Conservation (phyloP, 1,140 invertebrate genomes). For the Brachionus rubens region DNA sequence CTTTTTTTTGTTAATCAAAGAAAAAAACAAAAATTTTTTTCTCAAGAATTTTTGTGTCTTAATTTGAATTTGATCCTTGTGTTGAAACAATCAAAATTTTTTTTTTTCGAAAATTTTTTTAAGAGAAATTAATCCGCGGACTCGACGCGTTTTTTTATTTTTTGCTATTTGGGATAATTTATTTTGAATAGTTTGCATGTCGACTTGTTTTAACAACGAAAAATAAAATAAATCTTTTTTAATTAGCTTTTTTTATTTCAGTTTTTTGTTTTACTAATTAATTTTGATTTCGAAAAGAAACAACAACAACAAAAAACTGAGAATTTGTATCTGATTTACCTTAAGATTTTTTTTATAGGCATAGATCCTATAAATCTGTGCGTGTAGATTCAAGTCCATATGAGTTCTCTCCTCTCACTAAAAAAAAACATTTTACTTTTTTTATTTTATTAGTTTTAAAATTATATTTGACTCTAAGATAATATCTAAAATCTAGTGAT, state of each 20-base stretch:
- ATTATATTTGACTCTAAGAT: no score
- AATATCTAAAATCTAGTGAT: no score
- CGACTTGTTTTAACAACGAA: no score
- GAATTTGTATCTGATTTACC: conserved; percentile 19
- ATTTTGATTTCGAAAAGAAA: conserved; percentile 32
- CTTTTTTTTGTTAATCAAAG: no score
- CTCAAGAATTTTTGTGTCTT: neutral
- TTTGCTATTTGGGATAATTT: conserved; percentile 19
- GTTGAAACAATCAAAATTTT: conserved; percentile 18
- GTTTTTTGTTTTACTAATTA: conserved; percentile 28
- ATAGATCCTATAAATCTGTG: no score
- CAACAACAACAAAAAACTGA: no score
- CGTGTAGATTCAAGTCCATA: no score
- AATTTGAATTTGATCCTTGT: conserved; percentile 16
- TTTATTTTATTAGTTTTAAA: no score
- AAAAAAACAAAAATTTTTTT: no score
- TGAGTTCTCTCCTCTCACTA: no score
- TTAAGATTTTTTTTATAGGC: neutral
- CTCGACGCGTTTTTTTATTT: neutral
- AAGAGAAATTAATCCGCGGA: neutral
- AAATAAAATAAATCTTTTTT: conserved; percentile 30
- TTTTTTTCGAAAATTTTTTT: no score
- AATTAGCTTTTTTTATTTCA: conserved; percentile 32
- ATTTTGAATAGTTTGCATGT: conserved; percentile 34
- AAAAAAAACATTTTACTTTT: no score